Evolutionary conservation across 37 sponge, comb jelly and placozoan genomes (phyloP).

Genomic region (Axinella damicornis): DNA sequence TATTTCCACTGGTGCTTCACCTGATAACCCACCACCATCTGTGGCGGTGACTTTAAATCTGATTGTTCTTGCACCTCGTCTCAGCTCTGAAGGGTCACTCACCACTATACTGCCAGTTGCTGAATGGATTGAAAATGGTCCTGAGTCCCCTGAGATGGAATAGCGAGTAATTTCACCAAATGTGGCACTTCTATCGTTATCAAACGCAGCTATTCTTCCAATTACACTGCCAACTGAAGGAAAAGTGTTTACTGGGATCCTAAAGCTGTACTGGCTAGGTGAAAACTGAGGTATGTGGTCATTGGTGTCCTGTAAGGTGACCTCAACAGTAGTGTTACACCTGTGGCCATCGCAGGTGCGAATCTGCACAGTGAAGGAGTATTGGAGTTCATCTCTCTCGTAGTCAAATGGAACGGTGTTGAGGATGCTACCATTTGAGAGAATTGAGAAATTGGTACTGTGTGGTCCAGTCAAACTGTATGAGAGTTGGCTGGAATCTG

Average conservation of each 20-base stretch:
- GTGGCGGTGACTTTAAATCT: slow-evolving; percentile 56
- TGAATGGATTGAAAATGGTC: slow-evolving; percentile 39
- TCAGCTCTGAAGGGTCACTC: slow-evolving; percentile 21
- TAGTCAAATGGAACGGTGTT: slow-evolving; percentile 50
- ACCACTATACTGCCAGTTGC: slow-evolving; percentile 34
- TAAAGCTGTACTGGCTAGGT: not conserved
- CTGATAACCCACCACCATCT: slow-evolving; percentile 56
- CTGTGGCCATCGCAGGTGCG: slow-evolving; percentile 12
- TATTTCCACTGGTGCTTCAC: slow-evolving; percentile 41
- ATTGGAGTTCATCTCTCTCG: slow-evolving; percentile 34
- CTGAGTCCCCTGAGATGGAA: slow-evolving; percentile 32
- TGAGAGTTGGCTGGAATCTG: not conserved
- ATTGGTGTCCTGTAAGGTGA: slow-evolving; percentile 45
- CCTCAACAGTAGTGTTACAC: slow-evolving; percentile 33
- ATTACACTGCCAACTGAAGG: slow-evolving; percentile 36
- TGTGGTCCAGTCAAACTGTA: slow-evolving; percentile 20
- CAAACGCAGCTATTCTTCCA: slow-evolving; percentile 49
- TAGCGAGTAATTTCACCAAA: slow-evolving; percentile 40
- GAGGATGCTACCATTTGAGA: slow-evolving; percentile 34
- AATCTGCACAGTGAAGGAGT: slow-evolving; percentile 18
- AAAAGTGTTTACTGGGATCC: not conserved
- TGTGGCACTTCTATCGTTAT: slow-evolving; percentile 25
- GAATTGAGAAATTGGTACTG: slow-evolving; percentile 26
- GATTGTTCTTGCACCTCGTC: slow-evolving; percentile 14
- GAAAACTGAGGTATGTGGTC: slow-evolving; percentile 53